Evolutionary conservation across 2,888 invertebrate genomes (phyloP), one percentile per base, ranked within the genome.

Genomic region (Silvanus unidentatus): DNA sequence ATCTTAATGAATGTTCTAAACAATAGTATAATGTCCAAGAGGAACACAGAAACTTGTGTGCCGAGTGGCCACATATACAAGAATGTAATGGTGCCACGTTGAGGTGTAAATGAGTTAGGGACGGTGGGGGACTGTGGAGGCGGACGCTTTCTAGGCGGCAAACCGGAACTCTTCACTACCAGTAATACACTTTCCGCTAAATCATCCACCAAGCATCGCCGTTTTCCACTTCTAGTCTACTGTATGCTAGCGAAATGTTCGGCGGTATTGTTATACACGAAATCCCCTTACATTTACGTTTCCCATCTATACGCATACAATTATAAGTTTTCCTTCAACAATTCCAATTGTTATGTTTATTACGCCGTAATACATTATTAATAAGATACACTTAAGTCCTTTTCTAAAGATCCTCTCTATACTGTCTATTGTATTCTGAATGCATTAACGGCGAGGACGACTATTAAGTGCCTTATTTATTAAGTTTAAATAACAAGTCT

Each of bases 1-100:
- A 67, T 67, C 67, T 67, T 66, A 67, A 67, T 65, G 67, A 66
- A 64, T 63, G 62, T 62, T 49, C 60, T 53, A 62, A 62, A 66
- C 65, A 65, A 65, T 64, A 54, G 62, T 44, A 47, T 22, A 22
- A 22, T 49, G 58, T 54, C 55, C 50, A 50, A 52, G 48, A 43
- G 55, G 48, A 28, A 37, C 39, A 41, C 8, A 40, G 45, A 43
- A 30, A 43, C 47, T 40, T 47, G n/a, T n/a, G n/a, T n/a, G 49
- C 39, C 34, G 48, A 47, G 47, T 49, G 47, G 53, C 53, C 54
- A 49, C 52, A 32, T 12, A 32, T 9, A 32, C 32, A 56, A 51
- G 52, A 54, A 50, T 54, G n/a, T 12, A 32, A 51, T 54, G 54
- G 57, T 52, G 54, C 52, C 54, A 54, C 50, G 53, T 52, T 53